Conservation (phyloP, 2,113 vertebrate species). For the Corythornis cristatus region DNA sequence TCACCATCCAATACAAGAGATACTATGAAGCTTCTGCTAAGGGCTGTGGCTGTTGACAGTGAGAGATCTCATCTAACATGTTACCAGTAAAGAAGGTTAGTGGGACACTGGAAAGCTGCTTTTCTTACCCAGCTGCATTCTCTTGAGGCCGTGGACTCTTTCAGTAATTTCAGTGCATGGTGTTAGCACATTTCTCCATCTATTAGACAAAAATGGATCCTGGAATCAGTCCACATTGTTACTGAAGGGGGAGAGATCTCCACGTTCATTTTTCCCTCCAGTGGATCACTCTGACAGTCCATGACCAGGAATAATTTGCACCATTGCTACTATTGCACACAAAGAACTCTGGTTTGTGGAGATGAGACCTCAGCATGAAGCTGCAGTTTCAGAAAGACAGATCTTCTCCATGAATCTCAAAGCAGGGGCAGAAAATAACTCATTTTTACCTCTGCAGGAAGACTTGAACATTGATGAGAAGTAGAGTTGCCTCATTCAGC, state of each 20-base stretch:
- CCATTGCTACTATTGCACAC: background rate
- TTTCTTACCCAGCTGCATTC: background rate
- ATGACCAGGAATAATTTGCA: background rate
- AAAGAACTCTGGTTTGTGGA: background rate
- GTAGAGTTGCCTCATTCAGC: background rate
- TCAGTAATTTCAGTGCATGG: background rate
- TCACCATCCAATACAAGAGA: background rate
- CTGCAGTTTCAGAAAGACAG: background rate
- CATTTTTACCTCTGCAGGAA: background rate
- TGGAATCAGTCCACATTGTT: background rate
- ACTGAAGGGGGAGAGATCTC: accelerated
- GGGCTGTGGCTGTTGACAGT: background rate
- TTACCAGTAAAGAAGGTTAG: background rate
- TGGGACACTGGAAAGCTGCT: background rate
- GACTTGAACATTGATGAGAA: background rate
- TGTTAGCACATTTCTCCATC: accelerated
- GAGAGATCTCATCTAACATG: background rate
- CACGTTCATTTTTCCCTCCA: background rate
- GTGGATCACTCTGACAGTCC: background rate
- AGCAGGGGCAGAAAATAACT: background rate
- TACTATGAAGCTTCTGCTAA: background rate
- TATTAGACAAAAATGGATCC: background rate
- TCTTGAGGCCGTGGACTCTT: background rate
- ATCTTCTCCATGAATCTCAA: background rate
- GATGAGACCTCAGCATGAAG: background rate